Evolutionary conservation across 2,888 invertebrate species (phyloP).

Genomic region (Balanococcus diminutus): DNA sequence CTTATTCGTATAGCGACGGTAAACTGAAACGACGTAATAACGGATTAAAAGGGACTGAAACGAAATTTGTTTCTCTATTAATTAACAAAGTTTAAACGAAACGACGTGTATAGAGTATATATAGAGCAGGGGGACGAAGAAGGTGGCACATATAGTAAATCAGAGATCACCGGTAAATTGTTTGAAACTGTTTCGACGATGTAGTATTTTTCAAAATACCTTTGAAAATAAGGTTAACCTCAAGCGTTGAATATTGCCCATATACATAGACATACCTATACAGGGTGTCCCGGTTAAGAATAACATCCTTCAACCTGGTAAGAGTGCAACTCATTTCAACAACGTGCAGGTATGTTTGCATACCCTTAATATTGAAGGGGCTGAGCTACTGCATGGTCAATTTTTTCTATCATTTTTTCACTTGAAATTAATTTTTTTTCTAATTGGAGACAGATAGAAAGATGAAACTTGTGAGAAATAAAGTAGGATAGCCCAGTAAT

Average conservation of each 20-base stretch:
- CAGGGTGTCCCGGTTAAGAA: too few relatives aligned
- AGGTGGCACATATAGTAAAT: background rate
- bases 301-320: too few relatives aligned
- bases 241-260: background rate
- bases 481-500: too few relatives aligned
- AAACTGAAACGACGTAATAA: slow-evolving; percentile 16
- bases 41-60: slow-evolving; percentile 15
- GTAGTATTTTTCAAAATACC: background rate
- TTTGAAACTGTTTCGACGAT: background rate
- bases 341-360: too few relatives aligned
- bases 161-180: background rate
- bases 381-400: too few relatives aligned
- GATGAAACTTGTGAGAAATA: too few relatives aligned
- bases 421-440: too few relatives aligned
- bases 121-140: background rate
- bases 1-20: background rate
- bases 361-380: too few relatives aligned
- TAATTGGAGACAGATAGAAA: too few relatives aligned
- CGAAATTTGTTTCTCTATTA: slow-evolving; percentile 12
- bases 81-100: slow-evolving; percentile 25
- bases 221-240: background rate
- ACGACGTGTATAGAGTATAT: background rate
- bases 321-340: too few relatives aligned
- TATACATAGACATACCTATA: too few relatives aligned
- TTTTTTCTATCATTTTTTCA: too few relatives aligned